Evolutionary conservation across 2,113 vertebrate species (phyloP).

Genomic region (Oncorhynchus keta): DNA sequence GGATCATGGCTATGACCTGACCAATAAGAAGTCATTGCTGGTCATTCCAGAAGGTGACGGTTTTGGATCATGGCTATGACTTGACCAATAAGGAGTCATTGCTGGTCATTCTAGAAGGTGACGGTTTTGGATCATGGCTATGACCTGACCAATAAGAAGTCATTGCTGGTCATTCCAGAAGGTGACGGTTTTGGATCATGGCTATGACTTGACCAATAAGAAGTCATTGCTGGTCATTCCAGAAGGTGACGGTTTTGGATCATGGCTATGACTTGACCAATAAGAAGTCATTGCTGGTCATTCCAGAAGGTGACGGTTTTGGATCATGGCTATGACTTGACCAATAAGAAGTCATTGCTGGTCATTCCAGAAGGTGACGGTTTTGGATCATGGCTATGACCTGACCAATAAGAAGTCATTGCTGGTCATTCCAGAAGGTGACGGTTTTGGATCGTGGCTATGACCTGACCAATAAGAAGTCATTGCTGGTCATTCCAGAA

Average conservation of each 20-base stretch:
- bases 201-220: not conserved
- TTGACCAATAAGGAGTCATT: not conserved
- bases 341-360: not conserved
- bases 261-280: not conserved
- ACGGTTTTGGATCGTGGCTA: conserved; percentile 30
- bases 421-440: conserved; percentile 32
- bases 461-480: not conserved
- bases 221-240: conserved; percentile 25
- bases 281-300: conserved; percentile 12
- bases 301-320: conserved; percentile 35
- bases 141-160: not conserved
- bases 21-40: conserved; percentile 43
- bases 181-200: conserved; percentile 29
- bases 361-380: conserved; percentile 34
- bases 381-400: conserved; percentile 23
- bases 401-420: not conserved
- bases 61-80: conserved; percentile 3
- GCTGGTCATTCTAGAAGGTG: conserved; percentile 32
- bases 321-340: conserved; percentile 8
- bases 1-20: conserved; percentile 37
- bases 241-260: conserved; percentile 33
- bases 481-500: conserved; percentile 32
- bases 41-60: conserved; percentile 25
- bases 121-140: conserved; percentile 30
- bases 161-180: conserved; percentile 33